Evolutionary conservation across 2,888 invertebrate genomes (phyloP), one percentile per base, ranked within the genome.

Genomic region (Strigamia crassipes): DNA sequence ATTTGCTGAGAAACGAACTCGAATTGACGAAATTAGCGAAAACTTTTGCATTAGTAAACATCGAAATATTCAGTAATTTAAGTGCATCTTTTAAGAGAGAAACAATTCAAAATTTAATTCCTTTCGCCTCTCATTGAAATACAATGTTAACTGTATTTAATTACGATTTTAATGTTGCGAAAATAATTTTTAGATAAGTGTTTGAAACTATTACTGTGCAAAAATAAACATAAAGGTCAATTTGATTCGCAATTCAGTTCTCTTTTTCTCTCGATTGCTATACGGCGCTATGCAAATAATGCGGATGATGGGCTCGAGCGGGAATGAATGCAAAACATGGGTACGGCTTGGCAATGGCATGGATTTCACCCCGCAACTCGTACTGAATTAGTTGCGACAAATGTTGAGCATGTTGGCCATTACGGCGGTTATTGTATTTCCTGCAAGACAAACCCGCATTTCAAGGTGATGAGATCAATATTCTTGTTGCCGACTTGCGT

Each of bases 371-470:
- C 56, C 18, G 56, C 56, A 56, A 56, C 56, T 56, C 56, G 56
- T 56, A n/a, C 21, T 3, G 73, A 73, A 73, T 73, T 73, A 73
- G 73, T 73, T 73, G 73, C 73, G 73, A 73, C 73, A 73, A 73
- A 73, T 73, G 73, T 31, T 73, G 73, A 31, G 73, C 73, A 31
- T 73, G 73, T 73, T 73, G 73, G 73, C 73, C 31, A 73, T 73
- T 73, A 73, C 73, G 73, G 5, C 31, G 73, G 73, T 73, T 73
- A 73, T 73, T 73, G 73, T 73, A 73, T 73, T 73, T 73, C 73
- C 73, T 73, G 73, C 73, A 73, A 73, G 73, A 73, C 73, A 73
- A 73, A 73, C 73, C 73, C 27, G 31, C 73, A 73, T 73, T 73
- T 56, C 15, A 73, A 73, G 73, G 73, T 73, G 73, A 73, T 31